Evolutionary conservation across 2,113 vertebrate genomes (phyloP).

Genomic region (Aspidoscelis tigris): DNA sequence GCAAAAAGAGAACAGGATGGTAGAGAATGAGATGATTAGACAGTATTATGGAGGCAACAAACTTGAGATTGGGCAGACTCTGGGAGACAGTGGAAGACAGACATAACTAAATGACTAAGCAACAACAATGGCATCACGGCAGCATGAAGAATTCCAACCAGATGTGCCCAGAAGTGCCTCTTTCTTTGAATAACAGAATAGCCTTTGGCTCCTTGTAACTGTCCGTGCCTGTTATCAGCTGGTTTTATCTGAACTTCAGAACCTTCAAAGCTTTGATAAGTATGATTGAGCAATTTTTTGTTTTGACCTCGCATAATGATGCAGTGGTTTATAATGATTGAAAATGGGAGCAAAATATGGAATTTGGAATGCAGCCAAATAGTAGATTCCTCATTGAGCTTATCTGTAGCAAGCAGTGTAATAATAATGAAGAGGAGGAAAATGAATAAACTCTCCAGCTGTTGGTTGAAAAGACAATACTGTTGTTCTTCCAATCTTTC

Average conservation of each 20-base stretch:
- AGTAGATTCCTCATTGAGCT: constrained; percentile 59
- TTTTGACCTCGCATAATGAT: constrained; percentile 57
- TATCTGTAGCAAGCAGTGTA: constrained; percentile 64
- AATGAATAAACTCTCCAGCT: constrained; percentile 63
- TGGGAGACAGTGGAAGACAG: too few relatives aligned
- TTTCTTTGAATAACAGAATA: too few relatives aligned
- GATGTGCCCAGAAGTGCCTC: too few relatives aligned
- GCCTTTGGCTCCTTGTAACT: constrained; percentile 27
- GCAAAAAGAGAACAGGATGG: too few relatives aligned
- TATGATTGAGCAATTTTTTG: constrained; percentile 49
- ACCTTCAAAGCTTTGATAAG: constrained; percentile 59
- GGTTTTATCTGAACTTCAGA: constrained; percentile 62
- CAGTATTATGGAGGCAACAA: too few relatives aligned
- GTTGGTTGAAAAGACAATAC: constrained; percentile 51
- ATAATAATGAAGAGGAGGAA: constrained; percentile 61
- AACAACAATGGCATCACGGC: too few relatives aligned
- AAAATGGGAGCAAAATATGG: constrained; percentile 54
- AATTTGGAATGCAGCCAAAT: constrained; percentile 56
- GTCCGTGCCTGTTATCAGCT: constrained; percentile 53
- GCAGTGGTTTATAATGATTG: constrained; percentile 54
- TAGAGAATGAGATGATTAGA: too few relatives aligned
- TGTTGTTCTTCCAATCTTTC: constrained; percentile 33
- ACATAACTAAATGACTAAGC: too few relatives aligned
- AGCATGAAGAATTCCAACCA: too few relatives aligned
- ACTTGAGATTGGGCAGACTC: too few relatives aligned